Evolutionary conservation across 1,140 invertebrate genomes (phyloP).

Genomic region (Ceratoteleas bidentatus): DNA sequence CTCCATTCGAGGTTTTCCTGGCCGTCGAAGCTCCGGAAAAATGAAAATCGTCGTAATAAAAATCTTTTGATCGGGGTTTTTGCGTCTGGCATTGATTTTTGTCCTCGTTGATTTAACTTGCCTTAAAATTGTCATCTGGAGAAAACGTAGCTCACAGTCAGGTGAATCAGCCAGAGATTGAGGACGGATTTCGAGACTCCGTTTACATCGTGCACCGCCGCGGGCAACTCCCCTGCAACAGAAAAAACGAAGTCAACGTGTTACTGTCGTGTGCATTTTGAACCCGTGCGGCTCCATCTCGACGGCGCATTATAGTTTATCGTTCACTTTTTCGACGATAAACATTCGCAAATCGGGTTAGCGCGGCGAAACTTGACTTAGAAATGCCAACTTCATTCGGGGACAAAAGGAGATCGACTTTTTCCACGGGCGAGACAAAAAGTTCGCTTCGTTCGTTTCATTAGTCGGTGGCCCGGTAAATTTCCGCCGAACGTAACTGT

Average conservation of each 20-base stretch:
- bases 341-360: not conserved
- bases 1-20: constrained; percentile 4
- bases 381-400: too few relatives aligned
- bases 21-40: constrained; percentile 14
- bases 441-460: too few relatives aligned
- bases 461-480: too few relatives aligned
- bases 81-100: constrained; percentile 19
- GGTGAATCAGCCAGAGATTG: constrained; percentile 80
- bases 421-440: too few relatives aligned
- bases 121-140: constrained; percentile 81
- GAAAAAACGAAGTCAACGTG: constrained; percentile 62
- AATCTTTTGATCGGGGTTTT: constrained; percentile 23
- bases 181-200: constrained; percentile 79
- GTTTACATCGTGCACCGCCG: constrained; percentile 81
- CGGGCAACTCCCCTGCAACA: constrained; percentile 80
- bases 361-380: too few relatives aligned
- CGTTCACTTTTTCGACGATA: constrained; percentile 18
- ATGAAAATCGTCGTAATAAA: constrained; percentile 11
- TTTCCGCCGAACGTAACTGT: too few relatives aligned
- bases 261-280: constrained; percentile 52
- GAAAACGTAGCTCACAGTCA: constrained; percentile 79
- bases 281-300: constrained; percentile 39
- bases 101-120: constrained; percentile 53
- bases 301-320: constrained; percentile 48
- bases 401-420: too few relatives aligned